Conservation (phyloP, 2,888 invertebrate species). For the Parnassius glacialis region DNA sequence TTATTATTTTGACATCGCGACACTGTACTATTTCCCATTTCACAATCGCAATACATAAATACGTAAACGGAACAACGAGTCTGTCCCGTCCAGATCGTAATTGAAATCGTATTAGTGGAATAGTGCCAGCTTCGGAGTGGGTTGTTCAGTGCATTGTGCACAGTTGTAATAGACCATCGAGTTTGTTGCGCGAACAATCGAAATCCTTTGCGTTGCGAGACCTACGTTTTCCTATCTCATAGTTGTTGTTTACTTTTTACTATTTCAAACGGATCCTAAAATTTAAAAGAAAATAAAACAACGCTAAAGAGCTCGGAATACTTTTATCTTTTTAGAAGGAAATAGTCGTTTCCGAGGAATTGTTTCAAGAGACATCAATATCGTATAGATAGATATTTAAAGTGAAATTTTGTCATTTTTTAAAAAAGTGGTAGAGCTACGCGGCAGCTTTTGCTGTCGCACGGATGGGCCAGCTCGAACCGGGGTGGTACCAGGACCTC, state of each 20-base stretch:
- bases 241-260: not conserved
- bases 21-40: constrained; percentile 10
- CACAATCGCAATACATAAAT: constrained; percentile 19
- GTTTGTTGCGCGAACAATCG: constrained; percentile 22
- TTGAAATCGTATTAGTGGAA: constrained; percentile 40
- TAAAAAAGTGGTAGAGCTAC: too few relatives aligned
- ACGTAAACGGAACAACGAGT: constrained; percentile 19
- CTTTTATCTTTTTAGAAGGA: constrained; percentile 12
- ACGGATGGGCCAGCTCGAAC: too few relatives aligned
- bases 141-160: constrained; percentile 26
- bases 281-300: constrained; percentile 20
- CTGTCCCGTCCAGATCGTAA: constrained; percentile 34
- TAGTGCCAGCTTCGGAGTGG: constrained; percentile 32
- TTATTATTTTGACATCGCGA: constrained; percentile 10
- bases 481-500: too few relatives aligned
- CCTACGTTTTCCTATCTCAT: constrained; percentile 1
- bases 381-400: constrained; percentile 14
- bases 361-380: constrained; percentile 20
- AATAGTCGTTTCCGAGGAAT: constrained; percentile 2
- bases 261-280: constrained; percentile 13
- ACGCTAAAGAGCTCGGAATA: constrained; percentile 18
- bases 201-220: constrained; percentile 12
- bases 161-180: constrained; percentile 9
- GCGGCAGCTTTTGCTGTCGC: too few relatives aligned
- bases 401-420: constrained; percentile 2